Conservation (phyloP, 2,113 vertebrate genomes). For the Nerophis lumbriciformis region DNA sequence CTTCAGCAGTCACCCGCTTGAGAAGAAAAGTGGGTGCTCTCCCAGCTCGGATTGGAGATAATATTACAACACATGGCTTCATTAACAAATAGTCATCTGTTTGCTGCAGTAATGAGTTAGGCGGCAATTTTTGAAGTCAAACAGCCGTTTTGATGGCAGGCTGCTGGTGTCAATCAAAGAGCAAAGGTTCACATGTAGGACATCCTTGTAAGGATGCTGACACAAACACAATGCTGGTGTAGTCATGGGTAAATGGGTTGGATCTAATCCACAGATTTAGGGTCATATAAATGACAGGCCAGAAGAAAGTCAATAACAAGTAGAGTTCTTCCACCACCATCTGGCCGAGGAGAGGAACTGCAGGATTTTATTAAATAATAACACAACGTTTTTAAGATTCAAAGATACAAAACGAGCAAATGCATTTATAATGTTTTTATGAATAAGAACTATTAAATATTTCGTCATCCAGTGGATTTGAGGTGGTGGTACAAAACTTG, state of each 20-base stretch:
- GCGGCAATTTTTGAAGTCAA: conserved; percentile 57
- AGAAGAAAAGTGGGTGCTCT: conserved; percentile 46
- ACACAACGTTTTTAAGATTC: too few species aligned
- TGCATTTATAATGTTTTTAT: too few species aligned
- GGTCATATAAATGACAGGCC: conserved; percentile 12
- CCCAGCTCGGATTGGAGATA: conserved; percentile 30
- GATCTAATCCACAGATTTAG: not conserved
- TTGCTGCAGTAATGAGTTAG: conserved; percentile 69
- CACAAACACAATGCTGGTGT: conserved; percentile 21
- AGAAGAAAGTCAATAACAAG: conserved; percentile 12
- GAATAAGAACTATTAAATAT: too few species aligned
- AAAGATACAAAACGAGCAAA: too few species aligned
- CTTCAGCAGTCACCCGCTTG: conserved; percentile 39
- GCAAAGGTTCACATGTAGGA: conserved; percentile 58
- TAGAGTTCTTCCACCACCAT: conserved; percentile 63
- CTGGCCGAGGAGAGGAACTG: conserved; percentile 46
- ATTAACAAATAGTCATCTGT: conserved; percentile 80
- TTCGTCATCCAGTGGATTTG: too few species aligned
- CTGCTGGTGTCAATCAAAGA: conserved; percentile 70
- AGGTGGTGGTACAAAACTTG: too few species aligned
- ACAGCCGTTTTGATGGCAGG: conserved; percentile 38
- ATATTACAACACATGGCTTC: conserved; percentile 69
- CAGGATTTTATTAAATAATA: not conserved
- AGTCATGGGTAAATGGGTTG: conserved; percentile 15
- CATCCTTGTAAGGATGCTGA: conserved; percentile 27